Evolutionary conservation across 2,113 vertebrate genomes (phyloP), one percentile per base, ranked within the genome.

Genomic region (Sinosuthora webbiana): DNA sequence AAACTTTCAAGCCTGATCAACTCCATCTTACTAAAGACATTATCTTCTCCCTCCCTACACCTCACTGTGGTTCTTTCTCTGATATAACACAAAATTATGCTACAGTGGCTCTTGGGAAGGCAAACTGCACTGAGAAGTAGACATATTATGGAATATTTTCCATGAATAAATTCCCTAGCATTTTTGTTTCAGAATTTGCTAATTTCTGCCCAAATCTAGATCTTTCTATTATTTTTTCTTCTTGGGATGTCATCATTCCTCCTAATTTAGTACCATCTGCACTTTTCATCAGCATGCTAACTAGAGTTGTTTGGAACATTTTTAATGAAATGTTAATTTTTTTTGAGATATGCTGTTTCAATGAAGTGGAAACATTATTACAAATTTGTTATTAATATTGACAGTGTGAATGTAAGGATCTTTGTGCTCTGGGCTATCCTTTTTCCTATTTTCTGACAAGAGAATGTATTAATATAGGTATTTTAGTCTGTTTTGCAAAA

Each of bases 201-300:
- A 67, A 63, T 94, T 93, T 81, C 45, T 18, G 2, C 28, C 37
- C 21, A 76, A 37, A 88, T 75, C 41, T 67, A 87, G 30, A 22
- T 77, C 21, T 67, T 85, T 65, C 9, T 85, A 59, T 92, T 91
- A 83, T 69, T 90, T 93, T 78, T 62, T 91, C 44, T 77, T 59
- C 35, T 77, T 83, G 60, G 42, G 76, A 92, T 93, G 87, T 94
- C 75, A 91, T 31, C 30, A 73, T 87, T 94, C 39, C 55, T 94
- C 44, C 55, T 76, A 69, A 89, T 95, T 95, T 86, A 81, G 76
- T 88, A 95, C 95, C 93, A 94, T 95, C 92, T 96, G 93, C 94
- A 94, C 83, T 94, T 93, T 93, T 90, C 60, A 94, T 93, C 80
- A 90, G 92, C 88, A 64, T 83, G 60, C 56, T 95, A 91, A 79